These are phyloP conservation scores for Orussus abietinus DNA, from an alignment of 1,140 invertebrate species.

Conservation along the genomic window DNA sequence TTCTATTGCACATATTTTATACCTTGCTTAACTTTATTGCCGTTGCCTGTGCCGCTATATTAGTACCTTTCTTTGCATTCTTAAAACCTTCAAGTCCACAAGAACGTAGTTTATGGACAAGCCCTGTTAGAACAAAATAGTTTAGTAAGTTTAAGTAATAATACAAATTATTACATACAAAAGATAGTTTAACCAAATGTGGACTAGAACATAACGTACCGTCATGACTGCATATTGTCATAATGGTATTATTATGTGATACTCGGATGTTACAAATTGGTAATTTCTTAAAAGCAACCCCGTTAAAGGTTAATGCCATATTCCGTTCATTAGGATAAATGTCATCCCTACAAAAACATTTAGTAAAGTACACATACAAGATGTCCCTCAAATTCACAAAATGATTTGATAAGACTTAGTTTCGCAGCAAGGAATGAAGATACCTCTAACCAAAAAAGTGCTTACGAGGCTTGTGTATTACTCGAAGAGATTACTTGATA, in stretches of 20 bases:
- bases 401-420: constrained; percentile 12
- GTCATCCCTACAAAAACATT: constrained; percentile 59
- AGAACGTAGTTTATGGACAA: constrained; percentile 60
- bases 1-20: constrained; percentile 19
- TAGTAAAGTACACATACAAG: constrained; percentile 7
- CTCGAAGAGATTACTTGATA: constrained; percentile 5
- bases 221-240: constrained; percentile 67
- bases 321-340: constrained; percentile 72
- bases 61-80: constrained; percentile 91
- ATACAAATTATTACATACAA: not conserved
- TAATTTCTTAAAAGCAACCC: constrained; percentile 71
- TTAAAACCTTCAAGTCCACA: constrained; percentile 93
- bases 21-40: constrained; percentile 73
- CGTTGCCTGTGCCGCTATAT: constrained; percentile 91
- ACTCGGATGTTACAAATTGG: constrained; percentile 79
- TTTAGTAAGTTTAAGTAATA: not conserved
- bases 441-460: not conserved
- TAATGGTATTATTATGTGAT: constrained; percentile 83
- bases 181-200: constrained; percentile 1
- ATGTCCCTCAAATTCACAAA: not conserved
- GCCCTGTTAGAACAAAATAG: constrained; percentile 46
- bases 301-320: constrained; percentile 73
- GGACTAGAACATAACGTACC: constrained; percentile 47
- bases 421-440: constrained; percentile 10
- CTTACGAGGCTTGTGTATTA: not conserved